Base-by-base conservation (phyloP, 1,140 invertebrate species). In the Anoplolepis gracilipes region DNA sequence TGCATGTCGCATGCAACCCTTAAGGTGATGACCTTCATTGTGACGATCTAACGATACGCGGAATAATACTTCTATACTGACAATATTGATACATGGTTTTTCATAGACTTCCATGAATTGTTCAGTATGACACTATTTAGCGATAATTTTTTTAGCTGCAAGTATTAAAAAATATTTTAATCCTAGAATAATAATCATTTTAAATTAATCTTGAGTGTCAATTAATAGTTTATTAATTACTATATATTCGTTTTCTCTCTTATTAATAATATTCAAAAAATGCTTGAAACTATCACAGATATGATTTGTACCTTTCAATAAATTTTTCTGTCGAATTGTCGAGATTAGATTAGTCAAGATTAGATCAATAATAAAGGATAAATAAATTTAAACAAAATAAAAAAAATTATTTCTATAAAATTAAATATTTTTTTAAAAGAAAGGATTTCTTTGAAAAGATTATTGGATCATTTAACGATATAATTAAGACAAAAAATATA, bases 1-100 rank as follows among this genome's bases (percentile, higher is more conserved):
- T 72, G 69, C 5, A 72, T 72, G 10, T 53, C 10, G 69, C 8
- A 30, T 72, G 19, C 69, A 72, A 55, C 13, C 55, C 30, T 75
- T 36, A 79, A 79, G 64, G 77, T 79, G 64, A 79, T 39, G 77
- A 79, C 22, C 64, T 79, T 65, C 16, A 79, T 69, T 79, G 46
- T 36, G 30, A 22, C n/a, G 4, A 10, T 70, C 30, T 55, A 11
- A 69, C 77, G 55, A 25, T 79, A 79, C 46, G 64, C 22, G 33
- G 22, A 79, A 70, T 70, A 79, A 67, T 65, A 28, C 4, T 53
- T 55, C 30, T 69, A 69, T 30, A 1, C 13, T 69, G 62, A 67
- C 30, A 67, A 67, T 67, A 79, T n/a, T 36, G 62, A 69, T 49
- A 49, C 4, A 70, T 10, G 13, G 1, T 53, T 22, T 55, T 10